Conservation (phyloP, 2,888 invertebrate species). For the Pandemis corylana region DNA sequence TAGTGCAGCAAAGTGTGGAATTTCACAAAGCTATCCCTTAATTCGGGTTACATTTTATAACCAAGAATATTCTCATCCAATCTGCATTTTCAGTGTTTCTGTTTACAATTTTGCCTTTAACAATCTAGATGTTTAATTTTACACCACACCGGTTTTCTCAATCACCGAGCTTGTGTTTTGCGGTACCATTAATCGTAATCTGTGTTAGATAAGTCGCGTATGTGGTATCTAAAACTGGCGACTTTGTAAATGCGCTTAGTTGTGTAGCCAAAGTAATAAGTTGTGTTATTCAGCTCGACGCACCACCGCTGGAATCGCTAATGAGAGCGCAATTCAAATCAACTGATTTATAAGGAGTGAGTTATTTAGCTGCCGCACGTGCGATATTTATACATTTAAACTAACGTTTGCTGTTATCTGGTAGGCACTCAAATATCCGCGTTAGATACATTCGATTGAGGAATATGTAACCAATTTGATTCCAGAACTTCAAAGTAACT, state of each 20-base stretch:
- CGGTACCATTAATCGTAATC: slow-evolving; percentile 60
- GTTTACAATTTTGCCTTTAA: neutral
- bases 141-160: slow-evolving; percentile 11
- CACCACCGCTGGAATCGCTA: slow-evolving; percentile 76
- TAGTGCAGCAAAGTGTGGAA: slow-evolving; percentile 7
- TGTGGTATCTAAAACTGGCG: slow-evolving; percentile 61
- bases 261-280: slow-evolving; percentile 80
- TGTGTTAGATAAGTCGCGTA: slow-evolving; percentile 60
- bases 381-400: slow-evolving; percentile 79
- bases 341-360: slow-evolving; percentile 82
- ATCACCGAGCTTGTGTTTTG: slow-evolving; percentile 47
- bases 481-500: neutral
- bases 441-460: neutral
- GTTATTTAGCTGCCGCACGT: slow-evolving; percentile 72
- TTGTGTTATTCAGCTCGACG: slow-evolving; percentile 74
- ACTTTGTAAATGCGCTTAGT: slow-evolving; percentile 68
- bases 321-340: slow-evolving; percentile 82
- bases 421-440: slow-evolving; percentile 69
- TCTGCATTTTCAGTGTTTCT: neutral
- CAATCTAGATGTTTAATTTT: slow-evolving; percentile 9
- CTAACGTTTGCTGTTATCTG: slow-evolving; percentile 57
- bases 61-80: neutral
- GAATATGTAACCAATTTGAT: neutral
- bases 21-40: slow-evolving; percentile 23
- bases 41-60: neutral